phyloP scores from a whole-genome alignment of 2,113 vertebrate species.

The Philantomba maxwellii region DNA sequence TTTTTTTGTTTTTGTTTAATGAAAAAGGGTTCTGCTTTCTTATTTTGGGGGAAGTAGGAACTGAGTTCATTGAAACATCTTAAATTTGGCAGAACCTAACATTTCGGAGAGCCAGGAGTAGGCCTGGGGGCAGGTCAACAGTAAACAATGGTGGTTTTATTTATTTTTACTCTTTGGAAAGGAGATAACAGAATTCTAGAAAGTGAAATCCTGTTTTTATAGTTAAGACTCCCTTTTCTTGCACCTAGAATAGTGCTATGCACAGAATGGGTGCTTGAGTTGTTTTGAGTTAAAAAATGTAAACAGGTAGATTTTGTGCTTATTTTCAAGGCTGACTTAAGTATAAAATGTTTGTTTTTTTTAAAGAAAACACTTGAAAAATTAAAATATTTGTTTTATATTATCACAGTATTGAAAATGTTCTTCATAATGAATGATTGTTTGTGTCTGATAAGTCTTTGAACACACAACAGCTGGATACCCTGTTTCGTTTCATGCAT shows the following conservation, averaged over 20 bases:
- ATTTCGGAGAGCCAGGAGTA: slow-evolving; percentile 20
- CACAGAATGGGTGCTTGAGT: slow-evolving; percentile 44
- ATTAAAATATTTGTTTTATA: slow-evolving; percentile 81
- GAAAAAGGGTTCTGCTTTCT: slow-evolving; percentile 73
- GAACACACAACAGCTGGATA: neutral
- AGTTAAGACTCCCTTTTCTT: neutral
- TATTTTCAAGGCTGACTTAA: slow-evolving; percentile 71
- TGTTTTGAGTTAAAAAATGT: neutral
- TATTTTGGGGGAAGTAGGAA: slow-evolving; percentile 50
- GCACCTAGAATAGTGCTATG: slow-evolving; percentile 50
- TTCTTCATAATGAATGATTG: slow-evolving; percentile 44
- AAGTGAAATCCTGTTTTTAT: slow-evolving; percentile 28
- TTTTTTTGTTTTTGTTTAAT: slow-evolving; percentile 64
- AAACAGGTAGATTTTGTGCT: slow-evolving; percentile 54
- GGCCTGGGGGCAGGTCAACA: neutral
- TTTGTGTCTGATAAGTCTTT: neutral
- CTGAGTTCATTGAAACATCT: slow-evolving; percentile 64
- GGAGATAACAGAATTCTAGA: slow-evolving; percentile 21
- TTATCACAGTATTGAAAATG: slow-evolving; percentile 65
- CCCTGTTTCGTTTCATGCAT: neutral
- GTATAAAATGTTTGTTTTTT: slow-evolving; percentile 80
- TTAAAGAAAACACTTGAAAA: slow-evolving; percentile 76
- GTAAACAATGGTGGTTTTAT: slow-evolving; percentile 21
- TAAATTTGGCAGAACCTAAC: slow-evolving; percentile 73
- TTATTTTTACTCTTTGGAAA: slow-evolving; percentile 64